Percentiles rank a stretch among this genome's conserved stretches.
phyloP scores from a whole-genome alignment of 1,140 invertebrate genomes.

The Drosophila simulans region DNA sequence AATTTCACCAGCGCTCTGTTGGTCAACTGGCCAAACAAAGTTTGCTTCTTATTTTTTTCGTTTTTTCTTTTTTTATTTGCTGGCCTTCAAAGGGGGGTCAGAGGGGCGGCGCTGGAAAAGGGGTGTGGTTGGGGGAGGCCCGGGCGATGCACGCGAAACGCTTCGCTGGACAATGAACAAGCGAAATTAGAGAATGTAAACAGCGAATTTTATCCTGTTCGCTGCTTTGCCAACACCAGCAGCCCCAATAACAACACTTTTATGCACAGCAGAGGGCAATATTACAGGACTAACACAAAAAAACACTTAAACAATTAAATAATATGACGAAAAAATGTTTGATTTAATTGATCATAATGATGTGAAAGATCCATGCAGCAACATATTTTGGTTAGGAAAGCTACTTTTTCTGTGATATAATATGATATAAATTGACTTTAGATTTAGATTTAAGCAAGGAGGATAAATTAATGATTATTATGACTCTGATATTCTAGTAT shows the following conservation, averaged over 20 bases:
- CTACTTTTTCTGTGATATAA: too few relatives aligned
- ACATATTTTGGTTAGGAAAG: too few relatives aligned
- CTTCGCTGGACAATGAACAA: conserved; percentile 82
- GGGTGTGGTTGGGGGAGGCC: conserved; percentile 4
- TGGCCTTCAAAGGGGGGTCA: conserved; percentile 17
- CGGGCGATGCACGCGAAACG: conserved; percentile 63
- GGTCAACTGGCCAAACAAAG: conserved; percentile 56
- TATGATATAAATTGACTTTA: too few relatives aligned
- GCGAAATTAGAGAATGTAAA: conserved; percentile 83
- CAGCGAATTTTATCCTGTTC: conserved; percentile 81
- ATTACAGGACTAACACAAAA: not conserved
- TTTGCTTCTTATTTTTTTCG: conserved; percentile 8
- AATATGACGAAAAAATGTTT: too few relatives aligned
- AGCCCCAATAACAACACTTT: conserved; percentile 30
- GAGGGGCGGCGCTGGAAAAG: not conserved
- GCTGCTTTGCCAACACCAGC: conserved; percentile 56
- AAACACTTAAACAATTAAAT: too few relatives aligned
- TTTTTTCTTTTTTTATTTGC: conserved; percentile 4
- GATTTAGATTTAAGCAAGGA: too few relatives aligned
- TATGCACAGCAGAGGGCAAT: conserved; percentile 7
- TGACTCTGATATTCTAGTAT: too few relatives aligned
- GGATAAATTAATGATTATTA: too few relatives aligned
- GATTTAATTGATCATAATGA: too few relatives aligned
- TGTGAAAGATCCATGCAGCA: too few relatives aligned
- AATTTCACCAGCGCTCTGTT: conserved; percentile 69